Base-by-base conservation (phyloP, 2,888 invertebrate genomes). In the Apamea sordens region DNA sequence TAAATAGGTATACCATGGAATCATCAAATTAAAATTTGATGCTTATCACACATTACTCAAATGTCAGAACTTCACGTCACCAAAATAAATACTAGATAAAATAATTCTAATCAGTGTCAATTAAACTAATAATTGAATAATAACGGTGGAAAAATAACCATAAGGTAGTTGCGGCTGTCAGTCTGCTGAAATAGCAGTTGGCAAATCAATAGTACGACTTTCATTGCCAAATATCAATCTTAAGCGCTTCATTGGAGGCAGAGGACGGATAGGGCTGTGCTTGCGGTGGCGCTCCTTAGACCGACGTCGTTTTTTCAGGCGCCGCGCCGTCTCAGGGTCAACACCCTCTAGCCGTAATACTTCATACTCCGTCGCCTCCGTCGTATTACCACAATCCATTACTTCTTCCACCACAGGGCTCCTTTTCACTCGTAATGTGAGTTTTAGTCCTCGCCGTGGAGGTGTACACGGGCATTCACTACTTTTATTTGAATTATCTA, bases 181-280 rank as follows among this genome's bases (percentile, higher is more conserved):
- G 96, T 97, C 97, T 94, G 97, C 97, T 92, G 97, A 96, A 92
- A 97, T 97, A 96, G 97, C 98, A 96, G 98, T 97, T 95, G 99
- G 98, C 97, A 99, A 97, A 97, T 99, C 98, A 93, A 99, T 99
- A 93, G 98, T 98, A 93, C 98, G 98, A 92, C 98, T 98, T 95
- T 99, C 99, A 94, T 98, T 98, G 89, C 99, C 99, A 92, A 99
- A 98, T 92, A 98, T 98, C 92, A 99, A 97, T 92, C 98, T 97
- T 93, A 99, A 97, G 92, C 99, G 97, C 96, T 99, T 99, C 97
- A 98, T 98, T 73, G 98, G 98, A 86, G 98, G 98, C 91, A 98
- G 97, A 88, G 97, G 97, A 93, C 96, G 96, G 92, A 97, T 94
- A 84, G 96, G 96, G 89, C 97, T 97, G 90, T 97, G 97, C 87